Conservation (phyloP, 2,113 vertebrate genomes). For the Corythaixoides concolor region DNA sequence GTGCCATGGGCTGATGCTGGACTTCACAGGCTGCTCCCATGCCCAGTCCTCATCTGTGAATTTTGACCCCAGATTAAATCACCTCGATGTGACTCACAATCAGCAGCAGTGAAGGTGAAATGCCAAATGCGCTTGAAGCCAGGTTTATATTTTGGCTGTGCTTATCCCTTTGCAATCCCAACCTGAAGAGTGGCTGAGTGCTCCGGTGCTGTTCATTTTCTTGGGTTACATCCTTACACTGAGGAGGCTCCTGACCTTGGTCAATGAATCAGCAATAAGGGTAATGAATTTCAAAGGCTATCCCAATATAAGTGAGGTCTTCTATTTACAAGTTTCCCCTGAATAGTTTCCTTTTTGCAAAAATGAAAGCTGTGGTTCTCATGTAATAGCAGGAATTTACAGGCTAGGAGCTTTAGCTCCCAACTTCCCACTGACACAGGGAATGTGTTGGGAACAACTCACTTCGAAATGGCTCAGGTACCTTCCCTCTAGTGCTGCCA, state of each 20-base stretch:
- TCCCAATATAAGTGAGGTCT: neutral
- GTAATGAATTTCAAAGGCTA: neutral
- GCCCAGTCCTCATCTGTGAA: neutral
- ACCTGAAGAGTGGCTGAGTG: neutral
- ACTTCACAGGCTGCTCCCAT: neutral
- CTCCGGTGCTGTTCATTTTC: neutral
- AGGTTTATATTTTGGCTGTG: neutral
- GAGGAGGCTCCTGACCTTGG: neutral
- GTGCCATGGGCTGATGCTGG: neutral
- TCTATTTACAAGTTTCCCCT: neutral
- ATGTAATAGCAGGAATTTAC: neutral
- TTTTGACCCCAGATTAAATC: neutral
- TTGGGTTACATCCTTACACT: neutral
- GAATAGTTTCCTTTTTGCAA: neutral
- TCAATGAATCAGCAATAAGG: neutral
- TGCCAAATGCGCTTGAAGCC: accelerated
- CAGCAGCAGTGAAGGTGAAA: neutral
- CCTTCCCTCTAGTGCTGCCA: conserved; percentile 24
- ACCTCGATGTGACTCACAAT: neutral
- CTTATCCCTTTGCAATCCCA: neutral
- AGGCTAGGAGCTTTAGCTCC: neutral
- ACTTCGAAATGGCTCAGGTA: neutral
- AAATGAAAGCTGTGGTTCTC: neutral
- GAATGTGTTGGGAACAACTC: neutral
- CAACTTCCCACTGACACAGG: neutral